phyloP scores from a whole-genome alignment of 2,797 vertebrate species.

The Lates japonicus region DNA sequence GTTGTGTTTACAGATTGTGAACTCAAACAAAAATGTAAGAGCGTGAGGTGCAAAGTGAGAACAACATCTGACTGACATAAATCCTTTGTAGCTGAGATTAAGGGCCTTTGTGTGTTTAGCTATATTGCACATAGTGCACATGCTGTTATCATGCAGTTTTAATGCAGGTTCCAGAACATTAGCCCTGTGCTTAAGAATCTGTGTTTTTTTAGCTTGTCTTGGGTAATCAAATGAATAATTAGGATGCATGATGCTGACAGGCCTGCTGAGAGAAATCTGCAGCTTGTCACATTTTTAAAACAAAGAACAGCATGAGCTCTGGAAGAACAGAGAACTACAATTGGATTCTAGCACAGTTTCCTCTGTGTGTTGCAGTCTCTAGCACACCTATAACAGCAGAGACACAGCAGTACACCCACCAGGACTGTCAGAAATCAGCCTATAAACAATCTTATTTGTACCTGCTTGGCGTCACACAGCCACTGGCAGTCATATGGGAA shows the following conservation, averaged over 20 bases:
- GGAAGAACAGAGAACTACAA: slow-evolving; percentile 3
- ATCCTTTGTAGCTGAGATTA: background rate
- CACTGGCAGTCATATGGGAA: slow-evolving; percentile 21
- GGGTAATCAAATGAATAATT: slow-evolving; percentile 51
- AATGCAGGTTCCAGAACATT: slow-evolving; percentile 1
- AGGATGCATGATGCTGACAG: slow-evolving; percentile 20
- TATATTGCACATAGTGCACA: background rate
- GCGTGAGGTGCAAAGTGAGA: background rate
- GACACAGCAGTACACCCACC: slow-evolving; percentile 5
- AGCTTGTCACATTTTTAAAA: slow-evolving; percentile 37
- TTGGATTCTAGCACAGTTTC: slow-evolving; percentile 1
- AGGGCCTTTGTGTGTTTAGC: background rate
- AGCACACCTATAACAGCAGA: background rate
- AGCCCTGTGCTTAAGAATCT: slow-evolving; percentile 15
- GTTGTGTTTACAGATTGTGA: background rate
- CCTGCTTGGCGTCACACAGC: slow-evolving; percentile 9
- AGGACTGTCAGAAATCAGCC: slow-evolving; percentile 11
- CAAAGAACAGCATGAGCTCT: slow-evolving; percentile 29
- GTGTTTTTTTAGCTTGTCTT: slow-evolving; percentile 18
- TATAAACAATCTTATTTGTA: background rate
- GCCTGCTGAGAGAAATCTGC: slow-evolving; percentile 50
- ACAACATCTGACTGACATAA: background rate
- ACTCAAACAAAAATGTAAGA: background rate
- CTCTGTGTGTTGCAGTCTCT: background rate
- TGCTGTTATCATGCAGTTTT: background rate